These are phyloP conservation scores for Microctonus aethiopoides DNA, from an alignment of 2,888 invertebrate genomes.

Conservation along the genomic window DNA sequence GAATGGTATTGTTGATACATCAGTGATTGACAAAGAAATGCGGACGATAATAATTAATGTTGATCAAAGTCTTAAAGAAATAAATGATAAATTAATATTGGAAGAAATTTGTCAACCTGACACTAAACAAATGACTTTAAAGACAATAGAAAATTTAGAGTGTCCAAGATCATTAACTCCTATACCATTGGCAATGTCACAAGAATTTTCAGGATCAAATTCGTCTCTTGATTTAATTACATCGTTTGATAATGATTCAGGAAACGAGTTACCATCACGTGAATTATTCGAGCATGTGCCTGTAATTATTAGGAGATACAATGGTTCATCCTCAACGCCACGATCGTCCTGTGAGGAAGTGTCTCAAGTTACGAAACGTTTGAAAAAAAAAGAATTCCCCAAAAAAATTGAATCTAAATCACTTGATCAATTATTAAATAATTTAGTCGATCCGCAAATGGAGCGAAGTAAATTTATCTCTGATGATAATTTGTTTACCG, in stretches of 20 bases:
- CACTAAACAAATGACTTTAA: slow-evolving; percentile 33
- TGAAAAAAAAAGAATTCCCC: slow-evolving; percentile 29
- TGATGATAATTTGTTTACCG: not conserved
- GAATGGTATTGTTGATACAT: slow-evolving; percentile 9
- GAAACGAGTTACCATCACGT: slow-evolving; percentile 54
- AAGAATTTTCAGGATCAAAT: slow-evolving; percentile 47
- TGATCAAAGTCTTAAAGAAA: not conserved
- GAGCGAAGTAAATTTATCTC: not conserved
- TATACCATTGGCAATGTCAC: slow-evolving; percentile 52
- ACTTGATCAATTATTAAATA: slow-evolving; percentile 35
- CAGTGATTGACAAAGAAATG: not conserved
- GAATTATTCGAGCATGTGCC: slow-evolving; percentile 47
- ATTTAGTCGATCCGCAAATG: slow-evolving; percentile 7
- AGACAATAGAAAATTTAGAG: slow-evolving; percentile 38
- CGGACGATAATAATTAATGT: slow-evolving; percentile 10
- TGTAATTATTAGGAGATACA: slow-evolving; percentile 40
- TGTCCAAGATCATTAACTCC: slow-evolving; percentile 60
- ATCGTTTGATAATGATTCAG: slow-evolving; percentile 57
- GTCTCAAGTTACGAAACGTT: slow-evolving; percentile 29
- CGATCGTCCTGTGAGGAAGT: slow-evolving; percentile 52
- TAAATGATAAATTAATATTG: slow-evolving; percentile 14
- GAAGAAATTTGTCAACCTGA: slow-evolving; percentile 37
- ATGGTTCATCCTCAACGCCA: slow-evolving; percentile 45
- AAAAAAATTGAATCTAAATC: slow-evolving; percentile 41
- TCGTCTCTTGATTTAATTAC: slow-evolving; percentile 52